Percentiles rank a stretch among this genome's conserved stretches.
Conservation (phyloP, 1,140 invertebrate species). For the Hirudo medicinalis region DNA sequence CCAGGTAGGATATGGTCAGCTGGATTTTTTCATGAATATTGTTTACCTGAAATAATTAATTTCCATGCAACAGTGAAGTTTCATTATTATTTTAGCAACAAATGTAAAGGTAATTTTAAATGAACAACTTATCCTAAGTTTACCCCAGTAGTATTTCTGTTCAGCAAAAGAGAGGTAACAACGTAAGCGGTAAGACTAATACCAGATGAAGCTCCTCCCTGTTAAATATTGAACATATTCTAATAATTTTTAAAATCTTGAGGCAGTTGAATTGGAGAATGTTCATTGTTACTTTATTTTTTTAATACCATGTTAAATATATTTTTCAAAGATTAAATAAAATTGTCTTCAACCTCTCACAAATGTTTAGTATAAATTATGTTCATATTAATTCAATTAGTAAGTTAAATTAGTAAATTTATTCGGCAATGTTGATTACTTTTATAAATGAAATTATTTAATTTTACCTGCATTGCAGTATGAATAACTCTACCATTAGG, state of each 20-base stretch:
- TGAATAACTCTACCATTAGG: constrained; percentile 11
- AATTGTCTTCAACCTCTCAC: constrained; percentile 49
- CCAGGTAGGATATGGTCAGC: background rate
- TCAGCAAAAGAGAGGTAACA: constrained; percentile 52
- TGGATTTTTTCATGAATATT: background rate
- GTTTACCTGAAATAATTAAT: background rate
- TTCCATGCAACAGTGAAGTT: background rate
- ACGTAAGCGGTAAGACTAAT: constrained; percentile 36
- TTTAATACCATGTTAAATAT: too few species aligned
- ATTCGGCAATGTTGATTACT: too few species aligned
- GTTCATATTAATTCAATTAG: too few species aligned
- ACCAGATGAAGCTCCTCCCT: constrained; percentile 39
- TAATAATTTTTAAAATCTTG: constrained; percentile 27
- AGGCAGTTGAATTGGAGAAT: too few species aligned
- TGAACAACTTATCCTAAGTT: background rate
- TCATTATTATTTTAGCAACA: too few species aligned
- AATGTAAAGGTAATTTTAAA: background rate
- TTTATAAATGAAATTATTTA: background rate
- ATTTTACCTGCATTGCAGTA: constrained; percentile 10
- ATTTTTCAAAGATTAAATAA: constrained; percentile 59
- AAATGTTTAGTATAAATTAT: too few species aligned
- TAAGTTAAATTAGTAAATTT: too few species aligned
- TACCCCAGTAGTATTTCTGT: background rate
- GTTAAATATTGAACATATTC: constrained; percentile 23
- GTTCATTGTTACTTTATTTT: too few species aligned